Evolutionary conservation across 2,888 invertebrate genomes (phyloP).

Genomic region (Rugalucina vietnamica): DNA sequence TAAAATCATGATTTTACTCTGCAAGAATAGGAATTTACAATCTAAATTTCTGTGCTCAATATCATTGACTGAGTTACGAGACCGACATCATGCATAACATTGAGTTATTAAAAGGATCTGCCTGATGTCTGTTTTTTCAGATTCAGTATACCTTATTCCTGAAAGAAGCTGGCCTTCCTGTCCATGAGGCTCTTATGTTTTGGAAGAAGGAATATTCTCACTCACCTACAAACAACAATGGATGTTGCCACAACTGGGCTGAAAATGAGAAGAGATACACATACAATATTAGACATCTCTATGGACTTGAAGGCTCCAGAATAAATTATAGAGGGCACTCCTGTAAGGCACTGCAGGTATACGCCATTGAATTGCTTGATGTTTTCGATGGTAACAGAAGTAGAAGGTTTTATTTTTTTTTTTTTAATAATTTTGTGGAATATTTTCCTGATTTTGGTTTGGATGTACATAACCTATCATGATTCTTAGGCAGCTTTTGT

Average conservation of each 20-base stretch:
- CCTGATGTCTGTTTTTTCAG: slow-evolving; percentile 67
- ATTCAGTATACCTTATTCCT: slow-evolving; percentile 89
- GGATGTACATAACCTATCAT: no score
- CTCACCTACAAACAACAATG: slow-evolving; percentile 80
- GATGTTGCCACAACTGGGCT: slow-evolving; percentile 88
- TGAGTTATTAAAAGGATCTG: no score
- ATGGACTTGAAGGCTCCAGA: slow-evolving; percentile 89
- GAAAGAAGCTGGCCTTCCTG: slow-evolving; percentile 89
- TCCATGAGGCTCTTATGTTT: slow-evolving; percentile 88
- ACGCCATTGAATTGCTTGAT: neutral
- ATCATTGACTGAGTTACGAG: no score
- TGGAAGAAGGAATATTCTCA: slow-evolving; percentile 88
- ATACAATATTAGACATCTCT: slow-evolving; percentile 90
- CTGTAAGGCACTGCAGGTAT: slow-evolving; percentile 87
- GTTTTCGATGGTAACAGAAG: no score
- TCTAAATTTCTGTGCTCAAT: no score
- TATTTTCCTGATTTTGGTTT: no score
- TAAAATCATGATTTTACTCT: no score
- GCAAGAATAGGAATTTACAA: no score
- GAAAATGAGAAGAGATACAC: slow-evolving; percentile 87
- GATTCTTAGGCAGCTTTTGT: no score
- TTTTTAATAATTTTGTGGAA: no score
- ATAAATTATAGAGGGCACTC: slow-evolving; percentile 87
- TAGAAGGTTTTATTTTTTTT: no score
- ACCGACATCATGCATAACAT: no score